Conservation (phyloP, 92 coral and sea anemone genomes). For the Zoanthus solanderi region DNA sequence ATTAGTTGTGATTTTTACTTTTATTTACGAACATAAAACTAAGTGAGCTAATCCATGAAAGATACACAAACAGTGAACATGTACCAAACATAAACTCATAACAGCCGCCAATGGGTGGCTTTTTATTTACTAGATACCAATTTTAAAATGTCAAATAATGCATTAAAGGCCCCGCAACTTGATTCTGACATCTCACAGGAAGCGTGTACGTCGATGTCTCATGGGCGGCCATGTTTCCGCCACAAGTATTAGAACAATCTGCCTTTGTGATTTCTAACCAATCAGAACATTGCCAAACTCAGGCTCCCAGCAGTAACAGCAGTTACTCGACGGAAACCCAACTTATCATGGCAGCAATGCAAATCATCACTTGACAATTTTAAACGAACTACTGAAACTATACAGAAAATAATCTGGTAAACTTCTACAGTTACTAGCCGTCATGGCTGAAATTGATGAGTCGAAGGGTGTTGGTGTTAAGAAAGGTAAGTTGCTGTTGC, state of each 20-base stretch:
- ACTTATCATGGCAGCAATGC: conserved; percentile 25
- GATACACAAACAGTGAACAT: neutral
- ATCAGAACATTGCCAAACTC: conserved; percentile 51
- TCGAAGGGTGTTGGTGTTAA: conserved; percentile 70
- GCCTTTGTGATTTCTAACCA: conserved; percentile 66
- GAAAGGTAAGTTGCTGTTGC: conserved; percentile 68
- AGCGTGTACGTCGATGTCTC: conserved; percentile 20
- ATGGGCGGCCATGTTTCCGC: conserved; percentile 49
- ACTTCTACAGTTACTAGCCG: conserved; percentile 41
- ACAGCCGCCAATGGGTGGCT: neutral
- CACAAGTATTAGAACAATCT: conserved; percentile 33
- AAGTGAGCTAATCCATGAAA: neutral
- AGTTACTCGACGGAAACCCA: conserved; percentile 58
- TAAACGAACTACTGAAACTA: conserved; percentile 37
- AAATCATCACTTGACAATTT: conserved; percentile 33
- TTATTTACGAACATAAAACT: too few species aligned
- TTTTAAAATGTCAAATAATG: neutral
- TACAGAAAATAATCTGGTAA: conserved; percentile 58
- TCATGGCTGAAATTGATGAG: conserved; percentile 78
- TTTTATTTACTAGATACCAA: conserved; percentile 5
- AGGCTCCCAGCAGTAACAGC: conserved; percentile 88
- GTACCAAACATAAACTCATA: neutral
- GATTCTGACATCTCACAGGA: conserved; percentile 18
- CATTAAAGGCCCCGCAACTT: conserved; percentile 7
- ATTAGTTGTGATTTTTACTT: too few species aligned